phyloP scores from a whole-genome alignment of 2,113 vertebrate species.

The Nothocercus nigrocapillus region DNA sequence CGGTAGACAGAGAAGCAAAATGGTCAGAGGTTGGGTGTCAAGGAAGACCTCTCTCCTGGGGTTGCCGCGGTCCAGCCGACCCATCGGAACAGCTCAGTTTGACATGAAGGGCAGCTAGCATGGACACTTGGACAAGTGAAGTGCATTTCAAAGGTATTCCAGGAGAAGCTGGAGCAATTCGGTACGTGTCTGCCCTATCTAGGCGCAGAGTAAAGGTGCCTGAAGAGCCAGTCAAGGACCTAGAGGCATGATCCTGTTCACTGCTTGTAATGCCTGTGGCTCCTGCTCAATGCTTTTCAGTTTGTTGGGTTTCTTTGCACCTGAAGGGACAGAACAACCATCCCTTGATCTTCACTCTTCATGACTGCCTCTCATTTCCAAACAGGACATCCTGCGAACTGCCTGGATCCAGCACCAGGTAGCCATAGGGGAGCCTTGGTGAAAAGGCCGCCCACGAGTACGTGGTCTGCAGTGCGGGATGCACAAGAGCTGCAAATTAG shows the following conservation, averaged over 20 bases:
- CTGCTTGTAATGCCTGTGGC: not conserved
- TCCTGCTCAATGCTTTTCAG: not conserved
- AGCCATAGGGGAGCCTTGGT: not conserved
- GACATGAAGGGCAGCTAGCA: accelerated
- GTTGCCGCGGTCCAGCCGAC: not conserved
- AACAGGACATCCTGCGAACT: not conserved
- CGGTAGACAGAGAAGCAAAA: not conserved
- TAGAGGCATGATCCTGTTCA: not conserved
- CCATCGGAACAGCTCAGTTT: accelerated
- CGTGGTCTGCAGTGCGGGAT: not conserved
- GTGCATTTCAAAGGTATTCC: not conserved
- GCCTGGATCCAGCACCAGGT: not conserved
- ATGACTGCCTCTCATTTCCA: not conserved
- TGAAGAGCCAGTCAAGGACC: not conserved
- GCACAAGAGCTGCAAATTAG: not conserved
- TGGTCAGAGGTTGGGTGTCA: not conserved
- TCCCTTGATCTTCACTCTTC: not conserved
- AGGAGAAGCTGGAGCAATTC: not conserved
- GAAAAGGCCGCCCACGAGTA: not conserved
- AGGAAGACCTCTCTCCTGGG: not conserved
- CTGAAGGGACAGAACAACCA: not conserved
- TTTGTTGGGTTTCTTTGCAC: not conserved
- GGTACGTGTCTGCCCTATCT: not conserved
- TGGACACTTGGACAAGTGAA: not conserved
- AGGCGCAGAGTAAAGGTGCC: not conserved